phyloP scores from a whole-genome alignment of 2,113 vertebrate species.

The Pterocles orientalis region DNA sequence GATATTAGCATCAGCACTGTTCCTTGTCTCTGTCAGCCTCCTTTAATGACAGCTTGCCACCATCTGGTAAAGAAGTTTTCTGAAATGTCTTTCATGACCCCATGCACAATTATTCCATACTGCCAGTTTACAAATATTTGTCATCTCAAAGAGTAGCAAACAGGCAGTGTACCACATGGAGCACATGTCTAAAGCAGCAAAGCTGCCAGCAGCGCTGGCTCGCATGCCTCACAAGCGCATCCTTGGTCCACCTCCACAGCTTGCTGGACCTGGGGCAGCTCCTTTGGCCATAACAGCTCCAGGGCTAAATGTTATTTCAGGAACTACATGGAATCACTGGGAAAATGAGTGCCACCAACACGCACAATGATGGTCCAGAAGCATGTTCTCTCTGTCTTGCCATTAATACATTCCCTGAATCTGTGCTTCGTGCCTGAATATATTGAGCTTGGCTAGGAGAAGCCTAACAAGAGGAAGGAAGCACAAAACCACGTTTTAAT shows the following conservation, averaged over 20 bases:
- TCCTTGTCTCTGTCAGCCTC: not conserved
- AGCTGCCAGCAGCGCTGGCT: not conserved
- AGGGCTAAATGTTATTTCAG: not conserved
- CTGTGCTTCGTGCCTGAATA: not conserved
- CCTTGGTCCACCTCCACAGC: not conserved
- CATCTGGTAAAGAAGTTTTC: not conserved
- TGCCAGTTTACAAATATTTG: not conserved
- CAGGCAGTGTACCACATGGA: not conserved
- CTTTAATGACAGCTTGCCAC: not conserved
- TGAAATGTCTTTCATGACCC: not conserved
- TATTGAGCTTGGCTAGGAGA: not conserved
- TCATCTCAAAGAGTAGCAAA: not conserved
- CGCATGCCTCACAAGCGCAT: not conserved
- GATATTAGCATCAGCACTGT: not conserved
- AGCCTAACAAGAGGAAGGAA: not conserved
- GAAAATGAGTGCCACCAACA: not conserved
- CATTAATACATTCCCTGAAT: not conserved
- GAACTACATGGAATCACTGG: not conserved
- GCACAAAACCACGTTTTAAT: not conserved
- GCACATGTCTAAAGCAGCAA: not conserved
- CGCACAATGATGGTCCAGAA: fast-evolving
- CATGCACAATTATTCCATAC: not conserved
- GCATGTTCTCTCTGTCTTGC: not conserved
- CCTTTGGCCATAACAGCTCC: not conserved
- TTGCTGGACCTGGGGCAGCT: not conserved